Percentiles rank a stretch among this genome's conserved stretches.
phyloP scores from a whole-genome alignment of 2,888 invertebrate species.

The Pharmacophagus antenor region DNA sequence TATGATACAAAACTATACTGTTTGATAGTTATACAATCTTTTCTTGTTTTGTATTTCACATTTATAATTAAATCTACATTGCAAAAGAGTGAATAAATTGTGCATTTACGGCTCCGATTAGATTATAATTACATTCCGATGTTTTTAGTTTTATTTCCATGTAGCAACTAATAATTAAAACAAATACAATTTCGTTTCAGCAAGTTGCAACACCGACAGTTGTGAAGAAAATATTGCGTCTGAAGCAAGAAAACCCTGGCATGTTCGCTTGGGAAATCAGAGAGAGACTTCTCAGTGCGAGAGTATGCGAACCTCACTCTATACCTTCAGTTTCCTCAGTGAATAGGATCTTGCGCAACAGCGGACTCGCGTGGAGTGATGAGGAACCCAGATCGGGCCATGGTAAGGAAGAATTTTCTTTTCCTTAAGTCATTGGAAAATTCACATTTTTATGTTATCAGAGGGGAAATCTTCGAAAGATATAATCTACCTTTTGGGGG shows the following conservation, averaged over 20 bases:
- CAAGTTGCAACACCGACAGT: constrained; percentile 98
- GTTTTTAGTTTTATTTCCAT: too few species aligned
- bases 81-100: too few species aligned
- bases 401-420: constrained; percentile 45
- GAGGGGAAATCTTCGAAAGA: too few species aligned
- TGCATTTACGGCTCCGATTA: too few species aligned
- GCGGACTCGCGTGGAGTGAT: constrained; percentile 88
- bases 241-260: constrained; percentile 97
- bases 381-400: constrained; percentile 69
- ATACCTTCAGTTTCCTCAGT: constrained; percentile 97
- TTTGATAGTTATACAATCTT: too few species aligned
- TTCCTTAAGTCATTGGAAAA: not conserved
- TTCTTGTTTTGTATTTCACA: too few species aligned
- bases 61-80: too few species aligned
- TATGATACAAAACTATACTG: too few species aligned
- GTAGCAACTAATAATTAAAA: not conserved
- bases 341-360: constrained; percentile 94
- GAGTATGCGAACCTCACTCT: constrained; percentile 94
- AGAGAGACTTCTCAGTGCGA: constrained; percentile 92
- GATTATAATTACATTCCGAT: not conserved
- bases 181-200: constrained; percentile 73
- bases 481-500: too few species aligned
- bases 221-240: constrained; percentile 95
- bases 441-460: too few species aligned
- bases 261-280: constrained; percentile 99